A percentile compares a stretch with the other conserved stretches of the same genome.
phyloP scores from a whole-genome alignment of 2,888 invertebrate genomes.

The Pheosia gnoma region DNA sequence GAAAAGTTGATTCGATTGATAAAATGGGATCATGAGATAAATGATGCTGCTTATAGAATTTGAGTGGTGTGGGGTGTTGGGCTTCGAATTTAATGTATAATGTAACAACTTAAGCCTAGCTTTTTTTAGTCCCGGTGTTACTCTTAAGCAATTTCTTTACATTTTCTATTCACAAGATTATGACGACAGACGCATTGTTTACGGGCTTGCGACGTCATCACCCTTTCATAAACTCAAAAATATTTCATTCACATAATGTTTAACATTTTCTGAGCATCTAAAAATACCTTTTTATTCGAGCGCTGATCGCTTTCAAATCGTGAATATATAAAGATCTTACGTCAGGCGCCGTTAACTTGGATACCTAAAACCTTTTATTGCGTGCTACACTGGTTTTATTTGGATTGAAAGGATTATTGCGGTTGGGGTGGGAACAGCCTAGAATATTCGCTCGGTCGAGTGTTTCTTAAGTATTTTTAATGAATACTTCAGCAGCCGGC shows the following conservation, averaged over 20 bases:
- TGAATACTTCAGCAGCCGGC: slow-evolving; percentile 10
- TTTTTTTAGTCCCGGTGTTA: neutral
- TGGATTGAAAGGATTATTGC: slow-evolving; percentile 32
- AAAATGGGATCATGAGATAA: slow-evolving; percentile 38
- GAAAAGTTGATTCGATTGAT: slow-evolving; percentile 55
- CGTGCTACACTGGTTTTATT: slow-evolving; percentile 32
- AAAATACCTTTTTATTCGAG: slow-evolving; percentile 13
- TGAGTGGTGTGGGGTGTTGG: slow-evolving; percentile 13
- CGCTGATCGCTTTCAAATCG: slow-evolving; percentile 8
- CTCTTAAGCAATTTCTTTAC: no score
- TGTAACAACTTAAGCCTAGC: neutral
- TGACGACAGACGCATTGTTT: no score
- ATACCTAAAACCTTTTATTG: slow-evolving; percentile 33
- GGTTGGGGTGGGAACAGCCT: slow-evolving; percentile 10
- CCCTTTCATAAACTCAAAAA: neutral
- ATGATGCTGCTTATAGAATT: slow-evolving; percentile 29
- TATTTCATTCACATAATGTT: neutral
- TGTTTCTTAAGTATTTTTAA: slow-evolving; percentile 16
- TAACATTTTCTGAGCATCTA: neutral
- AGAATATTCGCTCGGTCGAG: slow-evolving; percentile 7
- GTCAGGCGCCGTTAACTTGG: slow-evolving; percentile 18
- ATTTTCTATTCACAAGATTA: no score
- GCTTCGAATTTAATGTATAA: neutral
- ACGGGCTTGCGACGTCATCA: neutral
- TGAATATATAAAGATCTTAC: slow-evolving; percentile 29